Conservation (phyloP, 2,797 vertebrate species). For the Clarias fuscus region DNA sequence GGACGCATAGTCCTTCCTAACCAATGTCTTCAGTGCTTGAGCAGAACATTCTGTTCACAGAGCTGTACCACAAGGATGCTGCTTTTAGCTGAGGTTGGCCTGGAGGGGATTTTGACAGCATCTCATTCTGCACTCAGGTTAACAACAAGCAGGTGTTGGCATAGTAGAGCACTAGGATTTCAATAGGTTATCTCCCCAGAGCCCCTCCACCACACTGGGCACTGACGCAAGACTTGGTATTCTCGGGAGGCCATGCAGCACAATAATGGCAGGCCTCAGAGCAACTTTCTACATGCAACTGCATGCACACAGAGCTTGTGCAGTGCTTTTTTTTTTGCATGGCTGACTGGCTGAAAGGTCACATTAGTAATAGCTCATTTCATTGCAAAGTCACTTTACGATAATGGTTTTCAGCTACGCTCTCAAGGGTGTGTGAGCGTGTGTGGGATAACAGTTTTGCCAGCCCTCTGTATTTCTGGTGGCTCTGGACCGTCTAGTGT, state of each 20-base stretch:
- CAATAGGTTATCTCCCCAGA: conserved; percentile 72
- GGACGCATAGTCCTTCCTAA: conserved; percentile 37
- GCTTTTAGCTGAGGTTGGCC: conserved; percentile 39
- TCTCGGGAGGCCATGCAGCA: conserved; percentile 58
- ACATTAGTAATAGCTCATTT: conserved; percentile 45
- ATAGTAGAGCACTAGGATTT: conserved; percentile 63
- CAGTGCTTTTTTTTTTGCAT: conserved; percentile 3
- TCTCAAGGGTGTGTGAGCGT: conserved; percentile 23
- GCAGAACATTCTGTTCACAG: conserved; percentile 48
- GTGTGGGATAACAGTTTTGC: conserved; percentile 19
- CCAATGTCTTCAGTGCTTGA: conserved; percentile 38
- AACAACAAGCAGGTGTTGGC: conserved; percentile 58
- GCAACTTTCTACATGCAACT: conserved; percentile 6
- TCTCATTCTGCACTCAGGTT: conserved; percentile 53
- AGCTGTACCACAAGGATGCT: conserved; percentile 37
- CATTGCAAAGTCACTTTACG: conserved; percentile 46
- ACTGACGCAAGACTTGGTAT: conserved; percentile 68
- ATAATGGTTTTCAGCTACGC: conserved; percentile 42
- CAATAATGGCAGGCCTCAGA: conserved; percentile 43
- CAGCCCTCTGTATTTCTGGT: conserved; percentile 23
- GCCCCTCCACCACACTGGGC: conserved; percentile 65
- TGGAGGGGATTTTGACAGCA: conserved; percentile 58
- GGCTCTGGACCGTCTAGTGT: conserved; percentile 13
- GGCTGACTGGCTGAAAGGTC: conserved; percentile 27
- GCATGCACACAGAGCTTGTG: neutral